Base-by-base conservation (phyloP, 30 jellyfish, hydroid and myxozoan species). In the Pseudorhiza aurosa region DNA sequence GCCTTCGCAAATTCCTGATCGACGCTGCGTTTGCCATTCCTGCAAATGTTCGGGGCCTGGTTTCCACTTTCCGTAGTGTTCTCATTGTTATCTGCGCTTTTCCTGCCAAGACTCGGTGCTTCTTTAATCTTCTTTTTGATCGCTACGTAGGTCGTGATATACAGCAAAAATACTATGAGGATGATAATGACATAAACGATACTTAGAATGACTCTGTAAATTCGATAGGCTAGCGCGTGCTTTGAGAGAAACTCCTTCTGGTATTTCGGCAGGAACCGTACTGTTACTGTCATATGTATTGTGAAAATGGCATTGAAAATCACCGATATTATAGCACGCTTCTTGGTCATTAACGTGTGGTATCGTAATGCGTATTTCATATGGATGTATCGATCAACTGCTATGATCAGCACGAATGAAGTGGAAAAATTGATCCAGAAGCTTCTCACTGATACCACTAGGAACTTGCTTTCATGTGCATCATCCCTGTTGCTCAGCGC, bases 311-410 rank as follows among this genome's bases (percentile, higher is more conserved):
- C 69, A 42, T 79, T 79, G 72, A 79, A 18, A 4, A 46, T 7
- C n/a, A 79, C 65, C 18, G 65, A 51, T 7, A 26, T 1, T 8
- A 17, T 44, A 8, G 75, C 91, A 24, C 91, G 73, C 59, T 28
- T 0, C 45, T 65, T 51, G 29, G 91, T 79, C 83, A 79, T 79
- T 28, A 60, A 21, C 15, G 19, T 21, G 1, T 33, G 25, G 33
- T 79, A 79, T 26, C 39, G 17, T 18, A 45, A 4, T 28, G 25
- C 14, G 44, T 18, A 64, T 31, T 51, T 63, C 83, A 79, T 79
- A 80, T 79, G 91, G 5, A 79, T 14, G 44, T 46, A 79, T 17
- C 83, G 91, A 26, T 79, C 91, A 15, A 79, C 36, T 12, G 83
- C 58, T 12, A 79, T 79, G 49, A 79, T 79, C 73, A 79, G 19